Evolutionary conservation across 2,888 invertebrate species (phyloP).

Genomic region (Tenodera sinensis): DNA sequence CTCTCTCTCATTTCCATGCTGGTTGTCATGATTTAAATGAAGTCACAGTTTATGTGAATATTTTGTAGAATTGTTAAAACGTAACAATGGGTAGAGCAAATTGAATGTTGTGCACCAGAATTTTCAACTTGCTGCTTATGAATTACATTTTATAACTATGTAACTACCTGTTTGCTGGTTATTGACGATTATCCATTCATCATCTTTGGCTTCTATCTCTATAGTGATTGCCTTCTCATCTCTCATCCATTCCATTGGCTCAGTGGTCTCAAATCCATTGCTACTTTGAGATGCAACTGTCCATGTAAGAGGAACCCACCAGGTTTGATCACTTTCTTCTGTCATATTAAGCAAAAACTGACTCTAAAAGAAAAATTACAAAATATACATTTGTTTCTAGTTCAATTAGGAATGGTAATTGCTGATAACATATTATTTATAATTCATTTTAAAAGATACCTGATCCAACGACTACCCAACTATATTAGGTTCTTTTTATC

Average conservation of each 20-base stretch:
- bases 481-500: no score
- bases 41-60: no score
- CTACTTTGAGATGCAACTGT: not conserved
- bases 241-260: not conserved
- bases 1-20: no score
- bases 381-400: not conserved
- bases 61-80: no score
- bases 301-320: not conserved
- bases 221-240: not conserved
- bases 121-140: no score
- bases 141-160: no score
- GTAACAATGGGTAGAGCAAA: no score
- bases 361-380: not conserved
- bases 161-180: constrained; percentile 65
- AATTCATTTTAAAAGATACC: no score
- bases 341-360: not conserved
- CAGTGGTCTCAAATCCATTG: not conserved
- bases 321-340: not conserved
- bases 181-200: constrained; percentile 66
- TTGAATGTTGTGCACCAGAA: no score
- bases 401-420: not conserved
- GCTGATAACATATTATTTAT: not conserved
- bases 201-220: not conserved
- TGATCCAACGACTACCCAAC: no score
- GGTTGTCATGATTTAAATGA: not conserved